These are phyloP conservation scores for Crocuta crocuta DNA, from an alignment of 2,113 vertebrate genomes.

Conservation along the genomic window DNA sequence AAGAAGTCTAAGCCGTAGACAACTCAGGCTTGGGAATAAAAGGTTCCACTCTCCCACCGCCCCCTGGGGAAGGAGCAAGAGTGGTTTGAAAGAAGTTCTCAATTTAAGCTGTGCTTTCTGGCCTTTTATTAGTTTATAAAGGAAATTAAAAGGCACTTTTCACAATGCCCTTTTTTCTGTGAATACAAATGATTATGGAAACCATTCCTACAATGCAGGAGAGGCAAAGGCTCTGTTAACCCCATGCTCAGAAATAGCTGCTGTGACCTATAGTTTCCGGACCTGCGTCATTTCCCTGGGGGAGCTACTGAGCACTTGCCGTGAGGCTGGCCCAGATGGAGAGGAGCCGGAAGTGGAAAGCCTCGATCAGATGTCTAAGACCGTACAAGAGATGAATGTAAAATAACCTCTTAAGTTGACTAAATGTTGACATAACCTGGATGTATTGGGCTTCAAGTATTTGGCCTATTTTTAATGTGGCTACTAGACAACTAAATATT, in stretches of 20 bases:
- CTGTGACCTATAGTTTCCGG: not conserved
- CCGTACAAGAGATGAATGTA: not conserved
- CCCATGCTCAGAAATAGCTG: not conserved
- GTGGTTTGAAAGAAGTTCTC: not conserved
- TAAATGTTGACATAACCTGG: not conserved
- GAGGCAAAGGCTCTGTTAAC: not conserved
- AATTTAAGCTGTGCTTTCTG: not conserved
- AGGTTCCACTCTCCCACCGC: not conserved
- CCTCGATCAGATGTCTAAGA: not conserved
- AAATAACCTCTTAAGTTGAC: not conserved
- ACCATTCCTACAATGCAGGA: not conserved
- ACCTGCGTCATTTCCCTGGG: not conserved
- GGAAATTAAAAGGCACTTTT: slow-evolving; percentile 70
- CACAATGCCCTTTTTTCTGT: not conserved
- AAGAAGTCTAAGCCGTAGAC: not conserved
- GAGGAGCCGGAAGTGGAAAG: not conserved
- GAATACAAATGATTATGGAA: slow-evolving; percentile 55
- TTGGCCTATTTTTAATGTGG: not conserved
- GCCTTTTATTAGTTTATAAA: slow-evolving; percentile 17
- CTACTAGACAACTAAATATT: not conserved
- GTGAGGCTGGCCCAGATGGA: not conserved
- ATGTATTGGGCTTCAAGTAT: not conserved
- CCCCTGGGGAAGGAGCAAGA: not conserved
- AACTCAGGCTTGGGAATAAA: not conserved
- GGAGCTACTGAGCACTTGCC: not conserved